Conservation (phyloP, 2,888 invertebrate genomes). For the Eulithis testata region DNA sequence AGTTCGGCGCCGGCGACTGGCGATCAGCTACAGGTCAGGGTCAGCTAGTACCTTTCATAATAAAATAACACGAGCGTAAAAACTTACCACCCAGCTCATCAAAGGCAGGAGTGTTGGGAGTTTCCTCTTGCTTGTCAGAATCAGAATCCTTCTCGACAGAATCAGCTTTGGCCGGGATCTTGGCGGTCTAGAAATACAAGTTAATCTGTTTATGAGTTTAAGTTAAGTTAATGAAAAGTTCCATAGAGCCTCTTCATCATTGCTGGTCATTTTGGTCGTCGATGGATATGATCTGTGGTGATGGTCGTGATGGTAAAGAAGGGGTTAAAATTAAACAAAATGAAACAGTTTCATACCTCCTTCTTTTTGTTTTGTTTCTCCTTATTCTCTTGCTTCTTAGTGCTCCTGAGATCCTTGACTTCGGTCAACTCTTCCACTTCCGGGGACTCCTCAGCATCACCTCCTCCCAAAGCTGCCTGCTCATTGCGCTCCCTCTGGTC, state of each 20-base stretch:
- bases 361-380: conserved; percentile 80
- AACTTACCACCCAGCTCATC: conserved; percentile 78
- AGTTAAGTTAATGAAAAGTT: too few relatives aligned
- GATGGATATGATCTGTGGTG: too few relatives aligned
- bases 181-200: conserved; percentile 56
- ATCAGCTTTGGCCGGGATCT: conserved; percentile 52
- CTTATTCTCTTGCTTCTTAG: conserved; percentile 80
- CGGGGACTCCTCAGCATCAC: conserved; percentile 59
- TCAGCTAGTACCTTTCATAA: too few relatives aligned
- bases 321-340: too few relatives aligned
- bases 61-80: not conserved
- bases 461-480: conserved; percentile 58
- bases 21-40: too few relatives aligned
- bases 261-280: too few relatives aligned
- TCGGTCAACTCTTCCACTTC: conserved; percentile 70
- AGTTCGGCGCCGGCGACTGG: too few relatives aligned
- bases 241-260: too few relatives aligned
- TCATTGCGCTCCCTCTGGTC: conserved; percentile 71
- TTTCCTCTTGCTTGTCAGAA: conserved; percentile 69
- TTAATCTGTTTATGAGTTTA: too few relatives aligned
- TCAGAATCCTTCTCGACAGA: conserved; percentile 70
- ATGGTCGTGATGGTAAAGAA: too few relatives aligned
- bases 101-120: conserved; percentile 65
- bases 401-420: conserved; percentile 79
- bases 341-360: conserved; percentile 53